These are phyloP conservation scores for Antigone vipio DNA, from an alignment of 2,113 vertebrate species.

Conservation along the genomic window DNA sequence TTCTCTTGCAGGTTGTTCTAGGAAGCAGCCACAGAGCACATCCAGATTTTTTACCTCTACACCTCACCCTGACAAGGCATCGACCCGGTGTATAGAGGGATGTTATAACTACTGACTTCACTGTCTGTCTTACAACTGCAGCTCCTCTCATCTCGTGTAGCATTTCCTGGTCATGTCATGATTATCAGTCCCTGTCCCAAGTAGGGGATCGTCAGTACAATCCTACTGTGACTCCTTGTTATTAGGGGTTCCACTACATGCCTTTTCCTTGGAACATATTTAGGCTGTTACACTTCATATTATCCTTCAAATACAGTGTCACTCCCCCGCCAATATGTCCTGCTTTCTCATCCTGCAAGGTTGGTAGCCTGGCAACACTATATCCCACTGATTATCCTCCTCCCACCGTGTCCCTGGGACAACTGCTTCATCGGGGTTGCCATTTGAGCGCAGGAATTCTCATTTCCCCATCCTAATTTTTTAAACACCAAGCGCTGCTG, in stretches of 20 bases:
- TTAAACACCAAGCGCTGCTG: not conserved
- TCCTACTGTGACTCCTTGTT: not conserved
- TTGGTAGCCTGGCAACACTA: slow-evolving; percentile 10
- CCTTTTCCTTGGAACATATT: not conserved
- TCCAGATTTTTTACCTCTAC: not conserved
- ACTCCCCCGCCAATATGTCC: not conserved
- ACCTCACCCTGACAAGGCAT: not conserved
- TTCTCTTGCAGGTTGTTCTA: not conserved
- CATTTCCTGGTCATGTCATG: not conserved
- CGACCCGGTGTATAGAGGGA: not conserved
- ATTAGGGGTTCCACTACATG: not conserved
- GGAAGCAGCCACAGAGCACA: not conserved
- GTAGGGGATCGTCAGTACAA: too few relatives aligned
- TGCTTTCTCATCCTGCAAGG: not conserved
- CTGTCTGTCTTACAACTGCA: not conserved
- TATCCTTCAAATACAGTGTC: not conserved
- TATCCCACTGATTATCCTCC: not conserved
- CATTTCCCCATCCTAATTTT: not conserved
- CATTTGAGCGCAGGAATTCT: not conserved
- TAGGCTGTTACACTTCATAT: not conserved
- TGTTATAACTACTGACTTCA: rapidly evolving
- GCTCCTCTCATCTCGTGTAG: not conserved
- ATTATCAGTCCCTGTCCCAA: not conserved
- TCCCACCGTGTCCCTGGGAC: not conserved
- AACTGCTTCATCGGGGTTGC: not conserved